A percentile compares a stretch with the other conserved stretches of the same genome.
Conservation (phyloP, 2,797 vertebrate genomes). For the Tadarida brasiliensis region DNA sequence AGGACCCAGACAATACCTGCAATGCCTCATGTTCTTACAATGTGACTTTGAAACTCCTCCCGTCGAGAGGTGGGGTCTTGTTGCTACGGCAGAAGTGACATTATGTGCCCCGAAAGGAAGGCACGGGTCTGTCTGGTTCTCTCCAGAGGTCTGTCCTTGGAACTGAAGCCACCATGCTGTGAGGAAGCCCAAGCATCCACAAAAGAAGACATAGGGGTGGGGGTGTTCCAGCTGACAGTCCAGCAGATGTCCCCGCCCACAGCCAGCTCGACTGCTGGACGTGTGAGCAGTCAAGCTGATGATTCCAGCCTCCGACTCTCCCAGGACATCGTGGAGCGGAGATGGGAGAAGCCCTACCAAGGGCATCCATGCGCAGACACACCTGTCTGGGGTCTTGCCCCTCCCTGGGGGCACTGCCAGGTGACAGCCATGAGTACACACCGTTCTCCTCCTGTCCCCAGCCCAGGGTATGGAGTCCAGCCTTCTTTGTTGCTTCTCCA, state of each 20-base stretch:
- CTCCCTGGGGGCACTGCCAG: background rate
- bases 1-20: background rate
- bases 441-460: background rate
- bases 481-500: background rate
- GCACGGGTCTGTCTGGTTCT: background rate
- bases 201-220: background rate
- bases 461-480: background rate
- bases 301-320: background rate
- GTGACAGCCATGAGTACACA: fast-evolving
- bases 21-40: too few relatives aligned
- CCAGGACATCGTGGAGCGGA: background rate
- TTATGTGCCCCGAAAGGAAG: background rate
- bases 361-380: background rate
- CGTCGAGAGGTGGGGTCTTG: background rate
- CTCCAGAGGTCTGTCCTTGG: background rate
- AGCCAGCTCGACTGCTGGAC: background rate
- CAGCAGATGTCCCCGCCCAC: background rate
- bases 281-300: background rate
- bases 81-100: background rate
- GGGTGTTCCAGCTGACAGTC: background rate
- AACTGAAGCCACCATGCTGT: background rate
- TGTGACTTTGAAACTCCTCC: background rate
- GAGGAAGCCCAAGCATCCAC: background rate
- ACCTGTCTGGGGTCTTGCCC: background rate
- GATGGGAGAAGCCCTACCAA: background rate